phyloP scores from a whole-genome alignment of 1,140 invertebrate species.

The Drosophila paulistorum region DNA sequence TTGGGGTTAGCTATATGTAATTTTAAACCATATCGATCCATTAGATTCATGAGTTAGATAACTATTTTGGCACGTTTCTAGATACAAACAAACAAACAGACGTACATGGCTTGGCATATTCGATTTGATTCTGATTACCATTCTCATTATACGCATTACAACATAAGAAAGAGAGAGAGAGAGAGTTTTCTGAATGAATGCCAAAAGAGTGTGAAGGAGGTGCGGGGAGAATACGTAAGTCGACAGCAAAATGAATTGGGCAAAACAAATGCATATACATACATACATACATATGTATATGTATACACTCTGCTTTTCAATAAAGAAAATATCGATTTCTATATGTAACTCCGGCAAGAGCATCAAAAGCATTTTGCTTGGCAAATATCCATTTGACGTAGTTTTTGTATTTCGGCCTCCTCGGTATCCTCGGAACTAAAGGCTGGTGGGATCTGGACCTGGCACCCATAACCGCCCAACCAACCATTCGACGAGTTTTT shows the following conservation, averaged over 20 bases:
- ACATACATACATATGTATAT: background rate
- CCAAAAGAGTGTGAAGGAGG: no score
- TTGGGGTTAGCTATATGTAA: no score
- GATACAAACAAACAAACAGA: no score
- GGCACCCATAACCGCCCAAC: background rate
- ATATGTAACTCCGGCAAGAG: background rate
- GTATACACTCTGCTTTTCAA: background rate
- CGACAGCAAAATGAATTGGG: no score
- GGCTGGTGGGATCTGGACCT: background rate
- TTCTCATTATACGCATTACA: no score
- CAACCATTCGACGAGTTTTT: background rate
- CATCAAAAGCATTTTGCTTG: conserved; percentile 1
- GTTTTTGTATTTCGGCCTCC: background rate
- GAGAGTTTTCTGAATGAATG: no score
- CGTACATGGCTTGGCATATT: no score
- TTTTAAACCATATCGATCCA: no score
- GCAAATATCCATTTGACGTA: conserved; percentile 10
- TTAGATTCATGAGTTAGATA: no score
- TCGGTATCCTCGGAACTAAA: background rate
- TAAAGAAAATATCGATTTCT: conserved; percentile 11
- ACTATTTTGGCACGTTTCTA: no score
- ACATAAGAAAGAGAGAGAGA: no score
- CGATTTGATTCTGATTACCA: background rate
- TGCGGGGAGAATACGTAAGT: no score
- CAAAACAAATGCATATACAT: background rate